Evolutionary conservation across 1,140 invertebrate species (phyloP), one percentile per base, ranked within the genome.

Genomic region (Atta colombica): DNA sequence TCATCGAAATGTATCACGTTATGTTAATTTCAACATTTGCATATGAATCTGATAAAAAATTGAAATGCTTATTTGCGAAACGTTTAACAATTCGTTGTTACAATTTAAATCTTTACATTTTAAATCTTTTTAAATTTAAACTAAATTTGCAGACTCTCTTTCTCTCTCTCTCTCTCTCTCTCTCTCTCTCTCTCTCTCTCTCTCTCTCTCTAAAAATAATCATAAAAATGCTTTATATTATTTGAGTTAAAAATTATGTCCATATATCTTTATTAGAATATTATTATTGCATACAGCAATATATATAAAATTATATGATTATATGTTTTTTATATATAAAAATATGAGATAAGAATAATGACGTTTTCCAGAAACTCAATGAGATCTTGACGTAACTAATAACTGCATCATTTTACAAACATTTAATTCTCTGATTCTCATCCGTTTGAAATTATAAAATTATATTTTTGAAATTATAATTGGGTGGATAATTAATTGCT

Each of bases 401-500:
- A 25, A 80, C 31, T 25, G 31, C 49, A 14, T 81, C 14, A 58
- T 21, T 80, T 81, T 12, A 58, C 31, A 72, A 49, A 25, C 28
- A 60, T 72, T 81, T 72, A 81, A 71, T 71, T 81, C n/a, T 7
- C 16, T 58, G 6, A 8, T 2, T 81, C 31, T 60, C 35, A 14
- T 28, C 16, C 6, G 6, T 72, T 3, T 16, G 10, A 10, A 58
- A 25, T 66, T 35, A 21, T 66, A 39, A 81, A 81, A 25, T 25
- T 25, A 25, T 25, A 25, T 25, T 25, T 25, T 81, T 60, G 45
- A 0, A 25, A 25, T 25, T 31, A 21, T 71, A 10, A 7, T 58
- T 21, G 21, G 6, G 12, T 12, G 16, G 16, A 45, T 81, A 81
- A 81, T 81, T 81, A 81, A 81, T 71, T 71, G 21, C 51, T 49